Evolutionary conservation across 2,113 vertebrate species (phyloP), one percentile per base, ranked within the genome.

Genomic region (Bubo bubo): DNA sequence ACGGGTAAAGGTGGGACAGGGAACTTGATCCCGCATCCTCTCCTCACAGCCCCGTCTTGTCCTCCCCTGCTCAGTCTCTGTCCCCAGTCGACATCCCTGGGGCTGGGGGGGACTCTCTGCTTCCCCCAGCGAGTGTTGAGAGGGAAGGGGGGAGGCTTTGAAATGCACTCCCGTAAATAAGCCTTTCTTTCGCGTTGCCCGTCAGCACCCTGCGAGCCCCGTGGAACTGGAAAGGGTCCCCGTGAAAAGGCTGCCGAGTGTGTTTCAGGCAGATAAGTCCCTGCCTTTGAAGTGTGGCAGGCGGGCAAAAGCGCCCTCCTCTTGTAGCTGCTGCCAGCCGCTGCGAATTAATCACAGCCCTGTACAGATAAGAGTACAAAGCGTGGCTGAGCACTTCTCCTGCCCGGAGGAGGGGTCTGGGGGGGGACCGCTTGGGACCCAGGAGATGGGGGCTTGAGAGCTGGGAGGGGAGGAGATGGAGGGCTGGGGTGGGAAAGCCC

Each of bases 231-330:
- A 87, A 97, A 97, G 97, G 96, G 97, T 98, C 93, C 91, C 95
- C 56, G 72, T 97, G 97, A 98, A 98, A 97, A 97, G 97, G 97
- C 97, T 97, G 93, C n/a, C 0, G 93, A 94, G 97, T 91, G 96
- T 98, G 98, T 98, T 97, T 96, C 91, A 95, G 94, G 88, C 91
- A 91, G 98, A 98, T 98, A 98, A 98, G 98, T 98, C 96, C 85
- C 94, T 97, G 98, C 96, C 98, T 99, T 98, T 98, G 98, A 99
- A 98, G 98, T 98, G 97, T 98, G 97, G 97, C 98, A 97, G 95
- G 95, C 95, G 95, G 91, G 87, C 94, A 96, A 94, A 97, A 95
- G 97, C 94, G 53, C 96, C 98, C 97, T 95, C 95, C 97, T 98
- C 97, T 97, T 96, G 96, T 98, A 97, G 96, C 96, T 94, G 93